A percentile compares a stretch with the other conserved stretches of the same genome.
These are phyloP conservation scores for Lysandra coridon DNA, from an alignment of 2,888 invertebrate species.

Conservation along the genomic window DNA sequence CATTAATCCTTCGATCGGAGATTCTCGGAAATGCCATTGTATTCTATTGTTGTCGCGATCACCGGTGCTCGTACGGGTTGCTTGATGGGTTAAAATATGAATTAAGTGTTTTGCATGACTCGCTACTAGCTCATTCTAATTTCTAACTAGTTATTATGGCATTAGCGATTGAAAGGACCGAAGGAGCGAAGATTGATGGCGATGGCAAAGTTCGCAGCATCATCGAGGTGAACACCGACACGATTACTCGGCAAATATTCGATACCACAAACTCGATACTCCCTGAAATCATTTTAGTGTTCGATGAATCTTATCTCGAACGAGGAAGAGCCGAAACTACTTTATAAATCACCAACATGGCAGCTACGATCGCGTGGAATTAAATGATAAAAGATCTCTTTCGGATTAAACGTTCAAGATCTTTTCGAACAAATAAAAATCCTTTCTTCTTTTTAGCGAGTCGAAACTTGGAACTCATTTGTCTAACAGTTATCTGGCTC, in stretches of 20 bases:
- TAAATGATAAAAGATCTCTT: slow-evolving; percentile 15
- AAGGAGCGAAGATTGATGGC: neutral
- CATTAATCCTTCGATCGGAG: neutral
- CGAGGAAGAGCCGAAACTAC: neutral
- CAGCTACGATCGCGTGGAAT: neutral
- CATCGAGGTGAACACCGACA: neutral
- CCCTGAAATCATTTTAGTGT: neutral
- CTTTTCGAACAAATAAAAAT: neutral
- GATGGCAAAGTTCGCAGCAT: neutral
- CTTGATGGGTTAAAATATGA: neutral
- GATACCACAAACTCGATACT: neutral
- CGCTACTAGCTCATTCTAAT: neutral
- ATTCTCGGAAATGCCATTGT: too few relatives aligned
- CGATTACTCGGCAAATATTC: neutral
- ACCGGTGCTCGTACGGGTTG: too few relatives aligned
- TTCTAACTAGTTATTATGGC: neutral
- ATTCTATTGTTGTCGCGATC: too few relatives aligned
- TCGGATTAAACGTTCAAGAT: neutral
- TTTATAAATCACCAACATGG: slow-evolving; percentile 1
- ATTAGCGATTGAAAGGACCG: neutral
- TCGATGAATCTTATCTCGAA: neutral
- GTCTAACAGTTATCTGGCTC: neutral
- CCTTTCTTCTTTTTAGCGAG: neutral
- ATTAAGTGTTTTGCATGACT: neutral
- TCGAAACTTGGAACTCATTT: neutral